phyloP scores from a whole-genome alignment of 2,113 vertebrate genomes.

The Hiodon alosoides region DNA sequence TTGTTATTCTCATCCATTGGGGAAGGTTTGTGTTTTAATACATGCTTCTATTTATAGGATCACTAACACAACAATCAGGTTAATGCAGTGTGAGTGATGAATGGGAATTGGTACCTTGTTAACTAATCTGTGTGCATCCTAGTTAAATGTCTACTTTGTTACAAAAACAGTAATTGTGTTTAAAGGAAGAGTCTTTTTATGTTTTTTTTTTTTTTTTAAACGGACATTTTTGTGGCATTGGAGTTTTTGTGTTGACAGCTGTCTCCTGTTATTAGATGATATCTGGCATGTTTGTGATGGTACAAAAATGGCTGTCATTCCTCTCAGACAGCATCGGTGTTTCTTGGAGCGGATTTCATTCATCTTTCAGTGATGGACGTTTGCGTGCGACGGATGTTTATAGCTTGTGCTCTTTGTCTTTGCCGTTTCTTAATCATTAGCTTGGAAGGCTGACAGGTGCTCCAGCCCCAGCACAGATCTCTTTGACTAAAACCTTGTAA shows the following conservation, averaged over 20 bases:
- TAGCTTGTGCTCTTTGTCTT: constrained; percentile 68
- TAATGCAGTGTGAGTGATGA: too few relatives aligned
- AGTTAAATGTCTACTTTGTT: too few relatives aligned
- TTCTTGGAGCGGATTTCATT: constrained; percentile 6
- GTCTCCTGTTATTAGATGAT: neutral
- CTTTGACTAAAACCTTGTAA: constrained; percentile 97
- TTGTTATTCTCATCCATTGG: too few relatives aligned
- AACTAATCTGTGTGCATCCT: too few relatives aligned
- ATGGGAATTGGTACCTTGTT: too few relatives aligned
- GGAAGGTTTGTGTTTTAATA: too few relatives aligned
- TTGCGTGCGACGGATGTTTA: constrained; percentile 5
- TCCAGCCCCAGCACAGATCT: constrained; percentile 81
- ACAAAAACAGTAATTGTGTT: too few relatives aligned
- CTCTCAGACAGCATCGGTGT: neutral
- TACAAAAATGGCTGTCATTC: neutral
- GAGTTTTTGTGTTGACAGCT: neutral
- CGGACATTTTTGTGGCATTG: neutral
- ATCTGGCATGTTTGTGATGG: neutral
- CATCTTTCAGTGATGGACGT: constrained; percentile 13
- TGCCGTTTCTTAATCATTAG: constrained; percentile 74
- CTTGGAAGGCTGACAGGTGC: constrained; percentile 76
- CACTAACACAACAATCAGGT: too few relatives aligned
- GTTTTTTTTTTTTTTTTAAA: too few relatives aligned
- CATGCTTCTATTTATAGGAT: too few relatives aligned
- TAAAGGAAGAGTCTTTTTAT: too few relatives aligned